Conservation (phyloP, 2,113 vertebrate species). For the Pogona vitticeps region DNA sequence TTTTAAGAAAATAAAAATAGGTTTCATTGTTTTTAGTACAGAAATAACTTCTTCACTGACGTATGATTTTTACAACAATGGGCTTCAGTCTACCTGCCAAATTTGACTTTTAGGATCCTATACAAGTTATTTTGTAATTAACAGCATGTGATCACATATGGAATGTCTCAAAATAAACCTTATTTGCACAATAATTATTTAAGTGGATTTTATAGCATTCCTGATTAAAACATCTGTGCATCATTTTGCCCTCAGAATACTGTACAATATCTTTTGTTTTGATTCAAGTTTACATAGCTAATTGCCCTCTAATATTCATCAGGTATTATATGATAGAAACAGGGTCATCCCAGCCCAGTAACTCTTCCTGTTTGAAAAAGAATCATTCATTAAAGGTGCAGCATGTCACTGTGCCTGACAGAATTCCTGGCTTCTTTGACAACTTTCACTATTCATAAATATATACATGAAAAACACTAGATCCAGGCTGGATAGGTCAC, state of each 20-base stretch:
- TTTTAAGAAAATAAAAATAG: no score
- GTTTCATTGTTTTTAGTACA: neutral
- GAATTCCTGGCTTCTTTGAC: neutral
- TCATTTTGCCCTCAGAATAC: conserved; percentile 24
- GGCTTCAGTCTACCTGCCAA: neutral
- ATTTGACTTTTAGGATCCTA: conserved; percentile 14
- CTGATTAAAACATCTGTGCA: conserved; percentile 25
- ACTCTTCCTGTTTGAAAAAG: neutral
- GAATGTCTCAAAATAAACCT: conserved; percentile 7
- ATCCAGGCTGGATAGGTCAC: neutral
- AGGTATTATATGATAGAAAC: neutral
- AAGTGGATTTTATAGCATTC: conserved; percentile 4
- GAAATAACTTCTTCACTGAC: neutral
- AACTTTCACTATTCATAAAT: neutral
- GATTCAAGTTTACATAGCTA: neutral
- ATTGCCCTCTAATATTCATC: neutral
- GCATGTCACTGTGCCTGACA: neutral
- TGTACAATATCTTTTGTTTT: conserved; percentile 13
- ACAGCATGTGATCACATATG: conserved; percentile 3
- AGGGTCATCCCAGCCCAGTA: neutral
- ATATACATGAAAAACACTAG: neutral
- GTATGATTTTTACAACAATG: neutral
- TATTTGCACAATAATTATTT: neutral
- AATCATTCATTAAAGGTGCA: neutral
- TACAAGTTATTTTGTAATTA: conserved; percentile 25